Evolutionary conservation across 1,140 invertebrate genomes (phyloP).

Genomic region (Ceratoteleas bidentatus): DNA sequence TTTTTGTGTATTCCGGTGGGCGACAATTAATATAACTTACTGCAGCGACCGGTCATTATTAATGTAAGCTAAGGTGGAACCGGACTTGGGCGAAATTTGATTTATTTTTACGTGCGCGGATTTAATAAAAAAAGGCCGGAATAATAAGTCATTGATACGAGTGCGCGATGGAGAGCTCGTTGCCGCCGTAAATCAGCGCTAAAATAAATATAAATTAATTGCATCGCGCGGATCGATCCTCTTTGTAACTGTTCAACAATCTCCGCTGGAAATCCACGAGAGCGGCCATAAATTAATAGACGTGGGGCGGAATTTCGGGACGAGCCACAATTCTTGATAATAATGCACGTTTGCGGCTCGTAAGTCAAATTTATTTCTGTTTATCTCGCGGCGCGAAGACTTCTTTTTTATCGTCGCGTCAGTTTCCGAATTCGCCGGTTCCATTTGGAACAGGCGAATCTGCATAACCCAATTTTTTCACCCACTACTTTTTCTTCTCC

Average conservation of each 20-base stretch:
- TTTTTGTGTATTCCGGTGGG: no score
- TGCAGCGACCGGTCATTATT: slow-evolving; percentile 4
- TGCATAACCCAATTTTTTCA: no score
- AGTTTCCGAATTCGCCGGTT: no score
- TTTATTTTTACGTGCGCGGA: slow-evolving; percentile 7
- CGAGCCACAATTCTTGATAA: not conserved
- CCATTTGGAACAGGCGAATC: no score
- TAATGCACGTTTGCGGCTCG: slow-evolving; percentile 1
- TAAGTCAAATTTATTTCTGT: no score
- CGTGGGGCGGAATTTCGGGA: not conserved
- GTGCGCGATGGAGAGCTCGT: no score
- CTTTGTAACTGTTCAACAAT: slow-evolving; percentile 13
- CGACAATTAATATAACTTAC: no score
- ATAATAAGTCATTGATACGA: slow-evolving; percentile 2
- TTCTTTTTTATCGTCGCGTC: no score
- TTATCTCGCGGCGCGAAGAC: no score
- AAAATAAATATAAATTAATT: slow-evolving; percentile 10
- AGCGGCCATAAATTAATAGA: slow-evolving; percentile 7
- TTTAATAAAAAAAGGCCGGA: not conserved
- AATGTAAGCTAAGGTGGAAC: not conserved
- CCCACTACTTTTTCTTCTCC: no score
- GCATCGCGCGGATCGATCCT: no score
- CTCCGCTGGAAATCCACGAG: slow-evolving; percentile 4
- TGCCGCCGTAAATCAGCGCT: not conserved
- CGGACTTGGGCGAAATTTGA: not conserved